phyloP scores from a whole-genome alignment of 2,797 vertebrate genomes.

The Lates japonicus region DNA sequence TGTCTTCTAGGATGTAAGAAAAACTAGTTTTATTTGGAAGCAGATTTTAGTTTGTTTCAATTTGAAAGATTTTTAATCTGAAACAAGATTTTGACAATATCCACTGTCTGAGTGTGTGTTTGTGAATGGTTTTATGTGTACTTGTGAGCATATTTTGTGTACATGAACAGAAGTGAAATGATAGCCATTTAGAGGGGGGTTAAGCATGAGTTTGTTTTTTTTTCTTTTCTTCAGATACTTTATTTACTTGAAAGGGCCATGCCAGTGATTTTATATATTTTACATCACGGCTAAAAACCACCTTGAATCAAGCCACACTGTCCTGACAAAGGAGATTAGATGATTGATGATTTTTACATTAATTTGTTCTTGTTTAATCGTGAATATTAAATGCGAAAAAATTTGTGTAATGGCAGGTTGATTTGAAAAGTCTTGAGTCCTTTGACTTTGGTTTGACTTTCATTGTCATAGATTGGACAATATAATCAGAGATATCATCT shows the following conservation, averaged over 20 bases:
- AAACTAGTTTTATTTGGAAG: conserved; percentile 64
- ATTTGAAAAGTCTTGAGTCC: neutral
- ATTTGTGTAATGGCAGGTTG: neutral
- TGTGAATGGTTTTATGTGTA: conserved; percentile 49
- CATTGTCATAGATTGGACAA: neutral
- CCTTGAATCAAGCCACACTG: no score
- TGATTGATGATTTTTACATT: no score
- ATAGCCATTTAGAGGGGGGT: conserved; percentile 63
- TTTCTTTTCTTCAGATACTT: neutral
- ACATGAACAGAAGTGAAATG: conserved; percentile 30
- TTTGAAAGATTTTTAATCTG: conserved; percentile 64
- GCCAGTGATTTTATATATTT: conserved; percentile 30
- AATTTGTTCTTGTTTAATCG: no score
- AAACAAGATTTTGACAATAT: conserved; percentile 36
- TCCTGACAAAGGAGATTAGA: no score
- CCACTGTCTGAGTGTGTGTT: conserved; percentile 54
- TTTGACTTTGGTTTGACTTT: conserved; percentile 1
- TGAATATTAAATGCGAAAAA: no score
- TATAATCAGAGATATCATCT: neutral
- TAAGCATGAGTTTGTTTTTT: conserved; percentile 78
- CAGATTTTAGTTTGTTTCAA: conserved; percentile 70
- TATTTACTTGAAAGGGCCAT: conserved; percentile 33
- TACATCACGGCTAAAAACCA: neutral
- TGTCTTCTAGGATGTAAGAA: conserved; percentile 80
- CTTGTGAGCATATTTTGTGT: conserved; percentile 53